phyloP scores from a whole-genome alignment of 2,888 invertebrate species.

The Diploptera punctata region DNA sequence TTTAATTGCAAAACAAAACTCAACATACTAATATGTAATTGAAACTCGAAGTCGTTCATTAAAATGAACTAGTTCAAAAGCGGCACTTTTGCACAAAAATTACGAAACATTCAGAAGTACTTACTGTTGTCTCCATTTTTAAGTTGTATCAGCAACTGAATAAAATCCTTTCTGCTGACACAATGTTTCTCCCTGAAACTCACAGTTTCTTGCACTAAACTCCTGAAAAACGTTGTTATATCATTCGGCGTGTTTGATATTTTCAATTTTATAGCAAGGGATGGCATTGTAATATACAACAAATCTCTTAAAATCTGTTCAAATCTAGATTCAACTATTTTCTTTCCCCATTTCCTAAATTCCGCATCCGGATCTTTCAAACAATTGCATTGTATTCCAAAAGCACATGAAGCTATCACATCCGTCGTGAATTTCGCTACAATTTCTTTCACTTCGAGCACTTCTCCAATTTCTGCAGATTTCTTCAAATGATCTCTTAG shows the following conservation, averaged over 20 bases:
- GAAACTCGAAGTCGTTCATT: too few relatives aligned
- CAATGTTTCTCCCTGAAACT: background rate
- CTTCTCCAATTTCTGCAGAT: slow-evolving; percentile 30
- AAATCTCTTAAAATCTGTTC: slow-evolving; percentile 48
- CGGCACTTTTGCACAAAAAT: too few relatives aligned
- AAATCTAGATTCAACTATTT: slow-evolving; percentile 48
- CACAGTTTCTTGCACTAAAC: background rate
- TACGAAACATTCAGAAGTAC: too few relatives aligned
- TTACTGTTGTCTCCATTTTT: too few relatives aligned
- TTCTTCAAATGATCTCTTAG: slow-evolving; percentile 43
- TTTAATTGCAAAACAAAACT: too few relatives aligned
- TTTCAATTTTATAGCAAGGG: background rate
- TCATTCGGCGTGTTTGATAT: slow-evolving; percentile 31
- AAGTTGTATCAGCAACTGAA: slow-evolving; percentile 43
- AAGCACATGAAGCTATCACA: slow-evolving; percentile 54
- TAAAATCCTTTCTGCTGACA: slow-evolving; percentile 46
- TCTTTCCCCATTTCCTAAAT: slow-evolving; percentile 50
- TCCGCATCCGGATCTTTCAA: slow-evolving; percentile 52
- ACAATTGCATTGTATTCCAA: slow-evolving; percentile 54
- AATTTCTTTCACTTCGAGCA: slow-evolving; percentile 41
- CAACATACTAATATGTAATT: too few relatives aligned
- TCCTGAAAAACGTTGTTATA: background rate
- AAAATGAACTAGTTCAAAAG: too few relatives aligned
- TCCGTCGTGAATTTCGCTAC: slow-evolving; percentile 46
- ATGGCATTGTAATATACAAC: slow-evolving; percentile 37